A percentile compares a stretch with the other conserved stretches of the same genome.
These are phyloP conservation scores for Phymatocera aterrima DNA, from an alignment of 2,888 invertebrate genomes.

Conservation along the genomic window DNA sequence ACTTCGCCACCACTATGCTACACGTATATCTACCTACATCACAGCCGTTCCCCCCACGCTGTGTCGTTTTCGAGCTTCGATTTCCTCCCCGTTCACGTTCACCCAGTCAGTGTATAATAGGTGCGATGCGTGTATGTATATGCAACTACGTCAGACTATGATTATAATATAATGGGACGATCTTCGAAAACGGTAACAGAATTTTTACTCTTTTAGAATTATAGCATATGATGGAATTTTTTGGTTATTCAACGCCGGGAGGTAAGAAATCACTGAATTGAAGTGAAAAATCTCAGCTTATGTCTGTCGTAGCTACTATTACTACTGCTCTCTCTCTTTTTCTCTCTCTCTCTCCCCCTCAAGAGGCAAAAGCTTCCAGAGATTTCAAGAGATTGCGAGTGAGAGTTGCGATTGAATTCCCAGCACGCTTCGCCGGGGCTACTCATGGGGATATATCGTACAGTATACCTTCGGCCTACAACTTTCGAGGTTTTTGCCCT, in stretches of 20 bases:
- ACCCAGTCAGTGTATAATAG: background rate
- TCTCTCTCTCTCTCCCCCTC: background rate
- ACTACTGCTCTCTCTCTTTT: too few relatives aligned
- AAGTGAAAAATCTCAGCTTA: too few relatives aligned
- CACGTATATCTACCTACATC: background rate
- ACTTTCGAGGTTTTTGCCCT: background rate
- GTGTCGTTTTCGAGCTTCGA: background rate
- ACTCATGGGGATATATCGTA: background rate
- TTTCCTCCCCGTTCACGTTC: background rate
- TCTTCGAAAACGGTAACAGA: too few relatives aligned
- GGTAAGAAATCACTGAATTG: too few relatives aligned
- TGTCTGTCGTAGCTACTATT: too few relatives aligned
- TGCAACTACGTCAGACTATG: too few relatives aligned
- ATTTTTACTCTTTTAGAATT: too few relatives aligned
- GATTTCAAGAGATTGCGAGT: conserved; percentile 42
- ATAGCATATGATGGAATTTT: too few relatives aligned
- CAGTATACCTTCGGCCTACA: background rate
- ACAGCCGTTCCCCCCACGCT: too few relatives aligned
- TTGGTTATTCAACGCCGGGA: too few relatives aligned
- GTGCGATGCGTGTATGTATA: too few relatives aligned
- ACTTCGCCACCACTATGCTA: conserved; percentile 13
- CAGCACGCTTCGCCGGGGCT: conserved; percentile 27
- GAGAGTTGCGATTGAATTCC: conserved; percentile 38
- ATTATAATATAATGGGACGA: too few relatives aligned
- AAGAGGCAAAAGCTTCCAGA: conserved; percentile 25